Base-by-base conservation (phyloP, 2,888 invertebrate genomes). In the Hipparchia semele region DNA sequence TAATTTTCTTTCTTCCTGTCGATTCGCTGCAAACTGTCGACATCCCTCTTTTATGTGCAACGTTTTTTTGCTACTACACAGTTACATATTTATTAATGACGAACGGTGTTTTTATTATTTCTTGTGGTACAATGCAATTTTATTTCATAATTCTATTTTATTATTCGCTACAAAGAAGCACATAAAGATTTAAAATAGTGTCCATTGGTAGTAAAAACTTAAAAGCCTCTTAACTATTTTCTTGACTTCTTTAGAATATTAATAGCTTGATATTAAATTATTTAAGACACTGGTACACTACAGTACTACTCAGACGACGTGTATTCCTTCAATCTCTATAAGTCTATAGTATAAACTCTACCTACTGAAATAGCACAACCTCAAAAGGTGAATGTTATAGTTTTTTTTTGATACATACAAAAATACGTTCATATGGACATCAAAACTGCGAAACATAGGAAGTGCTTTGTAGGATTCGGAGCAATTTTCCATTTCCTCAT, bases 1-100 rank as follows among this genome's bases (percentile, higher is more conserved):
- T 64, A 54, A 64, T 74, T 66, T 56, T 66, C 54, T 53, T 71
- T 73, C 61, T 73, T 70, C 60, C 46, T 64, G n/a, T 49, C 66
- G 51, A 67, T 4, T 49, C 12, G 12, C 39, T 59, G 64, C 68
- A 68, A 75, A 73, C 73, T 73, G 73, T 54, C 33, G 10, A 73
- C 72, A 70, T 73, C 75, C 73, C 70, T 45, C 61, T 49, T 56
- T 45, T 58, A 13, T 46, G 56, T 23, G 45, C 46, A 13, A 56
- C 46, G 8, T 13, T 56, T 45, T 67, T 13, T 58, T 33, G n/a
- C 13, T 3, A 39, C 12, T 58, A 56, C 56, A 2, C 13, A 7
- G 6, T 6, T 49, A 8, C 6, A 8, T 4, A 7, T 56, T 13
- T 58, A 23, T 13, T 23, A 8, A 8, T 13, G 8, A 56, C n/a